Base-by-base conservation (phyloP, 2,888 invertebrate genomes). In the Drosophila anomelani region DNA sequence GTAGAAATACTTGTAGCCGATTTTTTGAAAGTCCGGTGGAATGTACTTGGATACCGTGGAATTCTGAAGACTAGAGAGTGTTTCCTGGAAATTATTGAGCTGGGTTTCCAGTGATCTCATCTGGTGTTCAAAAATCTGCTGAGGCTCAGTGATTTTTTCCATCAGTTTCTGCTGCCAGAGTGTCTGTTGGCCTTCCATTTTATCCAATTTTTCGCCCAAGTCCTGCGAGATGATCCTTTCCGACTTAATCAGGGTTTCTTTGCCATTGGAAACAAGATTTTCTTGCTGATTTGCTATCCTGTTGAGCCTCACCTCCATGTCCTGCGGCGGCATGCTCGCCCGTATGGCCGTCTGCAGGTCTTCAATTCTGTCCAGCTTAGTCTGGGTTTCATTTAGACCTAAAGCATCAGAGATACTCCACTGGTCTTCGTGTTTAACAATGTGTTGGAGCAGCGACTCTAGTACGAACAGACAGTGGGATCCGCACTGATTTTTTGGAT, bases 361-460 rank as follows among this genome's bases (percentile, higher is more conserved):
- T 20, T 34, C 32, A 49, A 49, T 49, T 17, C 49, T 49, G 17
- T 49, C 49, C 17, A 49, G 49, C 17, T 49, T 49, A 13, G 8
- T 8, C 8, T 49, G 49, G 17, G 49, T 49, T 20, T 49, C 13
- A 49, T 49, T 49, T 8, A 49, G 13, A 8, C 49, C 17, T 12
- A 49, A 17, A 20, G 32, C 32, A 20, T 20, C 32, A 0, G 49
- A 49, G 13, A 13, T 20, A 49, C 49, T 49, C 32, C 49, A 49
- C 32, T 49, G 49, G 8, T 34, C 17, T 34, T 49, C 32, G 32
- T 49, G 49, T 8, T 49, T 34, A 4, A 32, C 32, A 13, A 51
- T 34, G 20, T 51, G 49, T 13, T 20, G 13, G 20, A 51, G 17
- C 20, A 51, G 4, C 34, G 49, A 32, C 34, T 51, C 13, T 2